Conservation (phyloP, 1,140 invertebrate species). For the Apis mellifera region DNA sequence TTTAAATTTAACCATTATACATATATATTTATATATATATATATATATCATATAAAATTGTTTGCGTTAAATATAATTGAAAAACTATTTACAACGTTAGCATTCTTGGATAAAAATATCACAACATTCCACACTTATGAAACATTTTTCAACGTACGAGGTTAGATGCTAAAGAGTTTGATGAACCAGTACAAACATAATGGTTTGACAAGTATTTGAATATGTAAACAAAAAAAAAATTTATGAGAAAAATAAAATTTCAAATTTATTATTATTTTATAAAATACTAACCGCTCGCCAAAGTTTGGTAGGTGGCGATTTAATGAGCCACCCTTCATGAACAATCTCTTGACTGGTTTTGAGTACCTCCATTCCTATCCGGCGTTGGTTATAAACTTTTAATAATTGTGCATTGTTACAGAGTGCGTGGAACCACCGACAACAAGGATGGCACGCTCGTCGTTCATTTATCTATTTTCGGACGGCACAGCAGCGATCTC, state of each 20-base stretch:
- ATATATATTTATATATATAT: too few relatives aligned
- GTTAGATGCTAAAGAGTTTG: conserved; percentile 1
- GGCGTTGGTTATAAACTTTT: conserved; percentile 19
- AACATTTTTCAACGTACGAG: conserved; percentile 4
- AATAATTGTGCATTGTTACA: conserved; percentile 39
- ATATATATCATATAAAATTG: not conserved
- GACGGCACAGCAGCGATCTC: conserved; percentile 52
- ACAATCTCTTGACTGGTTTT: conserved; percentile 84
- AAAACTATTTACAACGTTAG: not conserved
- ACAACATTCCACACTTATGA: conserved; percentile 7
- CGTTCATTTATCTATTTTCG: conserved; percentile 69
- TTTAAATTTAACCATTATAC: not conserved
- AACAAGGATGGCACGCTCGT: conserved; percentile 52
- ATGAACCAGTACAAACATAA: not conserved
- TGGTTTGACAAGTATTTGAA: conserved; percentile 4
- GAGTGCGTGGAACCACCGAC: conserved; percentile 53
- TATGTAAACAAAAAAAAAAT: conserved; percentile 55
- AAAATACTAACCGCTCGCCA: conserved; percentile 91
- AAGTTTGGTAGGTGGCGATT: conserved; percentile 94
- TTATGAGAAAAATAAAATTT: not conserved
- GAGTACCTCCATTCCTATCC: conserved; percentile 68
- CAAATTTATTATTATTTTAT: not conserved
- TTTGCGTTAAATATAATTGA: not conserved
- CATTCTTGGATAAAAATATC: conserved; percentile 12
- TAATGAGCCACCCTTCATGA: conserved; percentile 94